phyloP scores from a whole-genome alignment of 1,140 invertebrate genomes.

The Pomacea maculata region DNA sequence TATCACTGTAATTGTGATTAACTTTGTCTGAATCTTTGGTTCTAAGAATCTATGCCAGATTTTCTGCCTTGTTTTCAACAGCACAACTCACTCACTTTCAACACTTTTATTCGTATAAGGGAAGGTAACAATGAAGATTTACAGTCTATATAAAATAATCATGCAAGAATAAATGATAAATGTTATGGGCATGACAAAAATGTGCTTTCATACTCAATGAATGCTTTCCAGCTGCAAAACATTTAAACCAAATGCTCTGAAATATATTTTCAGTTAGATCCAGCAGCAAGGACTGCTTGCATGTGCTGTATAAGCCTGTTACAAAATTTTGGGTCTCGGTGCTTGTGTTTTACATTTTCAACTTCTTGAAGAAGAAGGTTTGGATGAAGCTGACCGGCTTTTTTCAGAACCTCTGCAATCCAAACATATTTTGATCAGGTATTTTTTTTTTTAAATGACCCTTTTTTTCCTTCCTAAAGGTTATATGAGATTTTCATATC shows the following conservation, averaged over 20 bases:
- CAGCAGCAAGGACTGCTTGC: slow-evolving; percentile 12
- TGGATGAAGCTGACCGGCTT: slow-evolving; percentile 50
- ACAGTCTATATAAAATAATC: too few species aligned
- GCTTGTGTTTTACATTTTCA: slow-evolving; percentile 61
- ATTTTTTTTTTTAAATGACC: neutral
- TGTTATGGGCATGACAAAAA: too few species aligned
- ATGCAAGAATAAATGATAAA: too few species aligned
- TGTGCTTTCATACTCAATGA: too few species aligned
- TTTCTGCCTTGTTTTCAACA: too few species aligned
- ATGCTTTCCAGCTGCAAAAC: too few species aligned
- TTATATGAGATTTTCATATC: neutral
- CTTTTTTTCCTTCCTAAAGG: neutral
- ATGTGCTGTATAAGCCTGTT: slow-evolving; percentile 46
- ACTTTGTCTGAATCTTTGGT: too few species aligned
- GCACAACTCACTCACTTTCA: too few species aligned
- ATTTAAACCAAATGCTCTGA: neutral
- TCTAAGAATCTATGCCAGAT: too few species aligned
- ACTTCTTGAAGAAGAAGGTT: slow-evolving; percentile 58
- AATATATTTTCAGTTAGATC: neutral
- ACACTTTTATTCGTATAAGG: too few species aligned
- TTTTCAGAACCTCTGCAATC: slow-evolving; percentile 56
- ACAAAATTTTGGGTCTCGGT: slow-evolving; percentile 58
- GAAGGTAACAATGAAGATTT: too few species aligned
- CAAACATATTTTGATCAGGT: neutral
- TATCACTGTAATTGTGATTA: too few species aligned